Base-by-base conservation (phyloP, 53 echinoderm and acorn worm species). In the Temnopleurus reevesii region DNA sequence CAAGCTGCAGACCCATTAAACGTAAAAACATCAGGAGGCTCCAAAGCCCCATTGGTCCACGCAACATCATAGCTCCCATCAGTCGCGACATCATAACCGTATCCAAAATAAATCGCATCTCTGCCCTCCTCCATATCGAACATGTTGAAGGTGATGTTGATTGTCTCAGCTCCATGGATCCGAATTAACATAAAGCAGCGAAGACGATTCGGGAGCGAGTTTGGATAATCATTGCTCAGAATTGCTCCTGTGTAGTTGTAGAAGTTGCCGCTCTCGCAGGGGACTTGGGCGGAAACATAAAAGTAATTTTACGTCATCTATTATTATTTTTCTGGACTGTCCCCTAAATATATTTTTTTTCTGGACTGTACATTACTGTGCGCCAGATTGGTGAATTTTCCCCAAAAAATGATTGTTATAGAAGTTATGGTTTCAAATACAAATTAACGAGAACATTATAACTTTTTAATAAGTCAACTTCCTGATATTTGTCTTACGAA, bases 111-210 rank as follows among this genome's bases (percentile, higher is more conserved):
- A 38, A 66, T 41, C 2, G n/a, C 36, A 66, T 66, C 38, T n/a
- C 19, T 66, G 5, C 1, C 1, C 8, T 61, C 61, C 4, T 61
- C 6, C 29, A 61, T 33, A 4, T 61, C 61, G 36, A 66, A 66
- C 19, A 66, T 19, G 41, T 17, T 38, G 41, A 66, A 36, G 19
- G 71, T 66, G n/a, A 66, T 66, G 71, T 66, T 66, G 41, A 66
- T 66, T 36, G 71, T 66, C 71, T 38, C 71, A 66, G 71, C 71
- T 66, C 71, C 71, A 41, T 66, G 71, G 43, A 66, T 66, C 71
- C 41, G 71, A 66, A 66, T 66, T 66, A 66, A 41, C 36, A 36
- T 18, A 41, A 41, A 66, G 21, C 71, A 66, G 4, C 8, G 19
- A 1, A 66, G 38, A 5, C 43, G 71, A 66, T 18, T 38, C 21